Evolutionary conservation across 1,140 invertebrate genomes (phyloP), one percentile per base, ranked within the genome.

Genomic region (Arion vulgaris): DNA sequence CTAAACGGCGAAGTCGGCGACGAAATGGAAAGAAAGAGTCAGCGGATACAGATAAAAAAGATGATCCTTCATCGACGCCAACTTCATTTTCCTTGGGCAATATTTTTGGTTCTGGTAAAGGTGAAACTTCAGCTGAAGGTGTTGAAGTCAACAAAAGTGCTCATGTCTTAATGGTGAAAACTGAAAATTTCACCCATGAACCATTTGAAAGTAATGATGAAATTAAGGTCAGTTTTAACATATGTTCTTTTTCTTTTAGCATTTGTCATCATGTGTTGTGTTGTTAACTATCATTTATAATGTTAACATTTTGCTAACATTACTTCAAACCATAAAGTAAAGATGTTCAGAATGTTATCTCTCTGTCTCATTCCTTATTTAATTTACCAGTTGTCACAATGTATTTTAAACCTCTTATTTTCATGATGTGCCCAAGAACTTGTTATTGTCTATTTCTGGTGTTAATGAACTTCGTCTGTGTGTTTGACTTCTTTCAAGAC

Each of bases 181-280:
- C 98, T 45, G 97, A 98, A 92, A 99, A 99, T 94, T 91, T 99
- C 68, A 94, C 95, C 49, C 96, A 98, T 90, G 95, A 98, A 82
- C 95, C 96, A 86, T 99, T 98, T 92, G 94, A 95, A 85, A 96
- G 96, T 91, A 98, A 96, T 26, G 96, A 98, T 91, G 98, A 99
- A 94, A 95, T 99, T 34, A 99, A 99, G 93, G 95, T 96, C 62
- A 45, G 7, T 11, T 45, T 36, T 57, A 76, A n/a, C n/a, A n/a
- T n/a, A n/a, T n/a, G 28, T 15, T 57, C 53, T 15, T n/a, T n/a
- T n/a, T n/a, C n/a, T n/a, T 17, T n/a, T n/a, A 57, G n/a, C 53
- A 57, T n/a, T 17, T 57, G 15, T 57, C 53, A 17, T 57, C 15
- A 57, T 17, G n/a, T 57, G 15, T 57, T n/a, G 15, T 17, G n/a